A percentile compares a stretch with the other conserved stretches of the same genome.
Evolutionary conservation across 1,140 invertebrate species (phyloP).

Genomic region (Ooceraea biroi): DNA sequence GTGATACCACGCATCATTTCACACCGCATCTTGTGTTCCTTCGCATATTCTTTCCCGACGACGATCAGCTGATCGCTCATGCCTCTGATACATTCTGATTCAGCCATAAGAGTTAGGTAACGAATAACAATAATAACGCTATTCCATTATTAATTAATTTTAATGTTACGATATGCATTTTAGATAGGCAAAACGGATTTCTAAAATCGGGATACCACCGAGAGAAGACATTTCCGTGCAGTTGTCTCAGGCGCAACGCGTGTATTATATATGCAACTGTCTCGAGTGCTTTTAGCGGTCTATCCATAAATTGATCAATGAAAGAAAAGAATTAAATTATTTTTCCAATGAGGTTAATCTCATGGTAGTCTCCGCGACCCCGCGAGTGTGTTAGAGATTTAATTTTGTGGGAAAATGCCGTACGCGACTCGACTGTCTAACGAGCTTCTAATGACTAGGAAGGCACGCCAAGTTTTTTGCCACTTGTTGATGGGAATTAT

Average conservation of each 20-base stretch:
- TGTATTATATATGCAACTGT: no score
- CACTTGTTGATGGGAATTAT: slow-evolving; percentile 37
- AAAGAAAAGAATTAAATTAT: background rate
- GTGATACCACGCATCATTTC: background rate
- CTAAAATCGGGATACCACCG: no score
- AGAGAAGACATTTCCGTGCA: no score
- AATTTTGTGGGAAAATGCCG: slow-evolving; percentile 9
- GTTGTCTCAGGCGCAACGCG: no score
- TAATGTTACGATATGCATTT: no score
- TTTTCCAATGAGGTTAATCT: background rate
- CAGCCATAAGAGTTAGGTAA: no score
- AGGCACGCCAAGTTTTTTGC: slow-evolving; percentile 11
- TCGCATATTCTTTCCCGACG: background rate
- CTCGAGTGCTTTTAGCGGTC: background rate
- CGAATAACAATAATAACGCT: no score
- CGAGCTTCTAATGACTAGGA: slow-evolving; percentile 39
- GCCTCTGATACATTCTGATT: no score
- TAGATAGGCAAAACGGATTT: no score
- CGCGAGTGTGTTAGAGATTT: background rate
- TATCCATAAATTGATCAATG: background rate
- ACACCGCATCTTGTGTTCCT: background rate
- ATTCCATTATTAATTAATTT: no score
- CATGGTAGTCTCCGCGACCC: background rate
- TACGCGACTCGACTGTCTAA: background rate
- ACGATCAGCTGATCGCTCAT: background rate